Evolutionary conservation across 2,888 invertebrate genomes (phyloP), one percentile per base, ranked within the genome.

Genomic region (Biston betularia): DNA sequence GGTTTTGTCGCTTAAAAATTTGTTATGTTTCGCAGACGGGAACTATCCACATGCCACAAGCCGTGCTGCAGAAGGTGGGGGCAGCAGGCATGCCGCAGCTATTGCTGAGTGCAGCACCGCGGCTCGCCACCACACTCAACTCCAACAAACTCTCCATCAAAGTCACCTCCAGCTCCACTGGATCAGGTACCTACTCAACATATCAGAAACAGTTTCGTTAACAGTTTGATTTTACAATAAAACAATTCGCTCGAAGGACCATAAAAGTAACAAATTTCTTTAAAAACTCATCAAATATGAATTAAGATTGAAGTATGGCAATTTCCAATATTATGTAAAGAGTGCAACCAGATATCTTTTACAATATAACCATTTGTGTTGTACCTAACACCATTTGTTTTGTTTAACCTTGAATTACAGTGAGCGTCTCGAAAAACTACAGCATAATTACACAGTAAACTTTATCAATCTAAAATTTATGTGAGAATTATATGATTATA

Each of bases 121-220:
- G 91, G 59, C 89, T 93, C 73, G 92, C 93, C 73, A 89, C 83
- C 76, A 85, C 93, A 24, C 86, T 92, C 75, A 87, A 79, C 78
- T 85, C 85, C 72, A 92, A 89, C 86, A 96, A 96, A 89, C 94
- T 96, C 71, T 96, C 95, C 86, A 96, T 97, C 80, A 97, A 97
- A 90, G 94, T 96, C 77, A 94, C 94, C 38, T 90, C 93, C 75
- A 91, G 94, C 84, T 93, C 94, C 68, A 84, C 86, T 34, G 81
- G 84, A 49, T 88, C 90, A 85, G 90, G 91, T 90, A 70, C 40
- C 14, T 8, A 12, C 38, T 0, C 12, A 10, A 33, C 33, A 49
- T 1, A 7, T 49, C 6, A 5, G 11, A 33, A 34, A 24, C 24
- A 24, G 1, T 3, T 24, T 24, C 24, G 24, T 24, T 24, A 34